Evolutionary conservation across 1,140 invertebrate genomes (phyloP).

Genomic region (Drosophila elegans): DNA sequence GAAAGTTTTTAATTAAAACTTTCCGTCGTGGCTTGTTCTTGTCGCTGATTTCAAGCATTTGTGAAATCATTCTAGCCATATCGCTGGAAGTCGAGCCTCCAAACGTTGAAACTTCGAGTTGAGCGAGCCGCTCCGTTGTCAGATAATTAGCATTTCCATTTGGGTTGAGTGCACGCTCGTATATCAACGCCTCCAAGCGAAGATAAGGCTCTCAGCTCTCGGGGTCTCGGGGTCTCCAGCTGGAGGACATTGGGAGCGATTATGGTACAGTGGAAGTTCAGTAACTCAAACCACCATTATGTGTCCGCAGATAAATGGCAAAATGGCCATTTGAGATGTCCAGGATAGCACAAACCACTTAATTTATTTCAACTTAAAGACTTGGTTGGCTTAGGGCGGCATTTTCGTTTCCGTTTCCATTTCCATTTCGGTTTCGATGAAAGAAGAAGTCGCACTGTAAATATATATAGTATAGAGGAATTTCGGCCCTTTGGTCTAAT

Average conservation of each 20-base stretch:
- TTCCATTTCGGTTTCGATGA: no score
- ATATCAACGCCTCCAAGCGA: constrained; percentile 42
- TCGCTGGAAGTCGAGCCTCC: constrained; percentile 28
- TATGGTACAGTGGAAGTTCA: constrained; percentile 16
- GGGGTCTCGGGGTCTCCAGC: constrained; percentile 7
- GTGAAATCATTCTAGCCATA: constrained; percentile 58
- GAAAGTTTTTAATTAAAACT: constrained; percentile 82
- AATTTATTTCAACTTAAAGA: constrained; percentile 1
- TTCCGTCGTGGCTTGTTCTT: constrained; percentile 47
- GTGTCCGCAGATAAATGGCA: not conserved
- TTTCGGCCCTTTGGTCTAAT: not conserved
- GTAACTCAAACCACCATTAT: not conserved
- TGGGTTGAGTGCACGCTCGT: constrained; percentile 46
- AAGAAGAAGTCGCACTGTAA: not conserved
- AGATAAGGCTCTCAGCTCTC: constrained; percentile 22
- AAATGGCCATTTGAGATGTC: not conserved
- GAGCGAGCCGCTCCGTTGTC: constrained; percentile 63
- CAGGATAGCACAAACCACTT: not conserved
- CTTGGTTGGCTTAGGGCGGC: not conserved
- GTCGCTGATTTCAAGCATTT: constrained; percentile 70
- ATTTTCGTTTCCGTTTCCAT: not conserved
- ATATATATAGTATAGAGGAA: not conserved
- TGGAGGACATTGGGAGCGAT: constrained; percentile 31
- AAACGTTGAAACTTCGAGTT: constrained; percentile 14
- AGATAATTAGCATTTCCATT: constrained; percentile 81